These are phyloP conservation scores for Cephus sareptanus DNA, from an alignment of 2,888 invertebrate species.

Conservation along the genomic window DNA sequence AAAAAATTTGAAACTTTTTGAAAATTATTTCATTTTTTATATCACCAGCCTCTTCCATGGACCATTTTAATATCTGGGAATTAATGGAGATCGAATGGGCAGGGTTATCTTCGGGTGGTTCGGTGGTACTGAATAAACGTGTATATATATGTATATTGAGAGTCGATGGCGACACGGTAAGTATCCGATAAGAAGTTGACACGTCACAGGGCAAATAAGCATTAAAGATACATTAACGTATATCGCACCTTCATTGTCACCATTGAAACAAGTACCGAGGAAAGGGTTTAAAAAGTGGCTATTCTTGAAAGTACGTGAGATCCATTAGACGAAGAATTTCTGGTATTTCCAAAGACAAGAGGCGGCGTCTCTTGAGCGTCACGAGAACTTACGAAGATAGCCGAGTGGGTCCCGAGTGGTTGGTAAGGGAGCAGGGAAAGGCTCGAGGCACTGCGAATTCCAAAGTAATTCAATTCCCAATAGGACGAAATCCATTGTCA, in stretches of 20 bases:
- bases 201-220: neutral
- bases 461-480: neutral
- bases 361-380: neutral
- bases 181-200: neutral
- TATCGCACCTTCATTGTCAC: neutral
- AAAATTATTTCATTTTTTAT: neutral
- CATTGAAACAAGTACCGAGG: neutral
- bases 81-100: too few relatives aligned
- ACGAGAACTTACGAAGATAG: neutral
- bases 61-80: neutral
- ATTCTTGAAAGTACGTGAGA: slow-evolving; percentile 7
- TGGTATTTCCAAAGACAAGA: slow-evolving; percentile 32
- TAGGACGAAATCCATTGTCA: too few relatives aligned
- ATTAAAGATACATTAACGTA: neutral
- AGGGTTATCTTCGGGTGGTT: too few relatives aligned
- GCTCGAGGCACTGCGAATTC: neutral
- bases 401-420: neutral
- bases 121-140: too few relatives aligned
- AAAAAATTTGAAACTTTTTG: too few relatives aligned
- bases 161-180: neutral
- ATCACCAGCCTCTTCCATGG: neutral
- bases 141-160: neutral
- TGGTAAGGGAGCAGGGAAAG: neutral
- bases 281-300: neutral
- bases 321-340: slow-evolving; percentile 35